Conservation (phyloP, 1,140 invertebrate species). For the Penaeus chinensis region DNA sequence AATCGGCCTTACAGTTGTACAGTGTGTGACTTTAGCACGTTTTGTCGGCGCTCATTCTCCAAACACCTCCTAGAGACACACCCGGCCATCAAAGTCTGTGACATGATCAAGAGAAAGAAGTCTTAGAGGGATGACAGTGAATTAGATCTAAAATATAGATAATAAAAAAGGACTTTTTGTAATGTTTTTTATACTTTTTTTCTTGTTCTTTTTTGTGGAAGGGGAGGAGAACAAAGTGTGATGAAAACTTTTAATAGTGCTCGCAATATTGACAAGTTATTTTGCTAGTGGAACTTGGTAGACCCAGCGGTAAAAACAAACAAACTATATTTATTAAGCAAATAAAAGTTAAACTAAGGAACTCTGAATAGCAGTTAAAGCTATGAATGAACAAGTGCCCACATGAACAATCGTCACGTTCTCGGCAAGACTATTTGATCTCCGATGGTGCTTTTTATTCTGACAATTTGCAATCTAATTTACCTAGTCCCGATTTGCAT, state of each 20-base stretch:
- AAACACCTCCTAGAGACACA: conserved; percentile 64
- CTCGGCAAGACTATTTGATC: not conserved
- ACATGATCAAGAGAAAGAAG: conserved; percentile 64
- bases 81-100: conserved; percentile 64
- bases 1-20: conserved; percentile 65
- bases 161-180: no score
- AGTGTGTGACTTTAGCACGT: conserved; percentile 65
- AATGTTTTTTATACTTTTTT: not conserved
- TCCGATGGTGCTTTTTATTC: conserved; percentile 38
- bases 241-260: not conserved
- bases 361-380: conserved; percentile 31
- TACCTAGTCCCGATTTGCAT: conserved; percentile 43
- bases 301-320: not conserved
- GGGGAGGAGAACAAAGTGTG: conserved; percentile 10
- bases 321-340: conserved; percentile 32
- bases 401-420: conserved; percentile 30
- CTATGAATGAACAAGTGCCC: conserved; percentile 34
- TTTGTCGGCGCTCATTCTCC: conserved; percentile 64
- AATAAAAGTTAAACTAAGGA: conserved; percentile 13
- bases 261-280: conserved; percentile 14
- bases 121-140: conserved; percentile 45
- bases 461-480: conserved; percentile 46
- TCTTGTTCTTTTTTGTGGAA: conserved; percentile 8
- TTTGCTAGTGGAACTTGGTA: conserved; percentile 10
- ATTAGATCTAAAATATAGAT: not conserved